phyloP scores from a whole-genome alignment of 2,797 vertebrate genomes.

The Anabacerthia variegaticeps region DNA sequence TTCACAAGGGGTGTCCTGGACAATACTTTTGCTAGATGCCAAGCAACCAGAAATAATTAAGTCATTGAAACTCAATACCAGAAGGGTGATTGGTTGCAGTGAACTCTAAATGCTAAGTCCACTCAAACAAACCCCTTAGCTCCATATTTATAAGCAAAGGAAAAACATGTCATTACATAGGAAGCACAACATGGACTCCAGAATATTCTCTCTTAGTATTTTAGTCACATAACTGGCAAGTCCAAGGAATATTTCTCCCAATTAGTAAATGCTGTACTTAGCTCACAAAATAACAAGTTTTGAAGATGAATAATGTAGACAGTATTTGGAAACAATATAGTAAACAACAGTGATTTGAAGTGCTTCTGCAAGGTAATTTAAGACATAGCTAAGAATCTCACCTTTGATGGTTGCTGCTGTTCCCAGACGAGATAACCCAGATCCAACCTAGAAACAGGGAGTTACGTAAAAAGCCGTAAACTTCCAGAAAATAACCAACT shows the following conservation, averaged over 20 bases:
- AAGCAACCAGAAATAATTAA: neutral
- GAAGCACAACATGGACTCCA: neutral
- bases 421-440: conserved; percentile 84
- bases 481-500: neutral
- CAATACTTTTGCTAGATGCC: neutral
- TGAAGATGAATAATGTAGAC: neutral
- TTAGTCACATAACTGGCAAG: neutral
- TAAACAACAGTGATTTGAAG: neutral
- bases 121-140: neutral
- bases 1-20: neutral
- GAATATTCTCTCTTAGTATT: neutral
- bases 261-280: neutral
- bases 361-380: neutral
- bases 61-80: neutral
- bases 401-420: conserved; percentile 89
- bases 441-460: conserved; percentile 81
- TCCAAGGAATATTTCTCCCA: neutral
- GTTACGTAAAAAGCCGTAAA: neutral
- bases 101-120: neutral
- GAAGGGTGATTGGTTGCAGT: neutral
- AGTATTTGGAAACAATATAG: neutral
- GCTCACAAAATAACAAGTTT: neutral
- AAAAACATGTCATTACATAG: neutral
- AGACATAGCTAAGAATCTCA: conserved; percentile 60
- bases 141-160: neutral